Conservation (phyloP, 1,140 invertebrate genomes). For the Drosophila pandora region DNA sequence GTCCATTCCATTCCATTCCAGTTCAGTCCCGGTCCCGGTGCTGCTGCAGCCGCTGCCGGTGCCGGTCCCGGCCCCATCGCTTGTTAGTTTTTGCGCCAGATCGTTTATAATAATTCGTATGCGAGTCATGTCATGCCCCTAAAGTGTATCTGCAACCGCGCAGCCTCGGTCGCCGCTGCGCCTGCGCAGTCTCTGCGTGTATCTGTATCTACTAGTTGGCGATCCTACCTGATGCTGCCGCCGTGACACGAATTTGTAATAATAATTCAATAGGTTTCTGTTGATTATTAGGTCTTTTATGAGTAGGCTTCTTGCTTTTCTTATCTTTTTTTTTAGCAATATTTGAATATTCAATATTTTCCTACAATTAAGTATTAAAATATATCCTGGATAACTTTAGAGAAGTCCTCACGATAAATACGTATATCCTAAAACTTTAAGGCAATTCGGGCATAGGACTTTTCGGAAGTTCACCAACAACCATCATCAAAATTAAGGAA, state of each 20-base stretch:
- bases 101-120: conserved; percentile 83
- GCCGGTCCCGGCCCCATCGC: conserved; percentile 51
- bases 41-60: neutral
- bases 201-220: conserved; percentile 77
- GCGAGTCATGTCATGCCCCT: conserved; percentile 82
- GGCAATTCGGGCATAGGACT: no score
- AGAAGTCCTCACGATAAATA: no score
- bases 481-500: no score
- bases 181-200: conserved; percentile 46
- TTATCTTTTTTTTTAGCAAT: no score
- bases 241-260: conserved; percentile 20
- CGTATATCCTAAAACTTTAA: no score
- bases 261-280: neutral
- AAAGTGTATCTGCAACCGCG: conserved; percentile 80
- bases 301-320: no score
- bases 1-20: conserved; percentile 40
- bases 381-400: no score
- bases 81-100: conserved; percentile 82
- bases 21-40: conserved; percentile 18
- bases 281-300: no score
- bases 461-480: no score
- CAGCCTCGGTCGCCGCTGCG: conserved; percentile 32
- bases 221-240: conserved; percentile 8
- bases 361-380: no score
- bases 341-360: no score